Conservation (phyloP, 2,113 vertebrate species). For the Tachysurus vachellii region DNA sequence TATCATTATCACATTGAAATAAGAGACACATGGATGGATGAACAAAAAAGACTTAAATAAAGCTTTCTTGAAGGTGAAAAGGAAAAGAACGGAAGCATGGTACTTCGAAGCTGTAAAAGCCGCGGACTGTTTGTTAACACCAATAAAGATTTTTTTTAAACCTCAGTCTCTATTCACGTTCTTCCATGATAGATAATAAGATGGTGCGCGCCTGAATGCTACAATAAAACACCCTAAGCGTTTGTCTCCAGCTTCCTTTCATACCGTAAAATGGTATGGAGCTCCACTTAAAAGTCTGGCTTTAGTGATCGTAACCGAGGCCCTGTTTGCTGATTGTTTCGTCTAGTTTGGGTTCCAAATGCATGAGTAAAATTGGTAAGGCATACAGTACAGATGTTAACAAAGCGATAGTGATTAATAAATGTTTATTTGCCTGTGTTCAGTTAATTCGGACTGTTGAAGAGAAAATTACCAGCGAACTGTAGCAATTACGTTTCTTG, state of each 20-base stretch:
- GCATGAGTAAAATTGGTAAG: not conserved
- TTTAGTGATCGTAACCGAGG: slow-evolving; percentile 89
- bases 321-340: slow-evolving; percentile 80
- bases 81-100: slow-evolving; percentile 61
- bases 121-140: slow-evolving; percentile 67
- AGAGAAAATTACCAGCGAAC: slow-evolving; percentile 73
- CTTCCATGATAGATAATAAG: slow-evolving; percentile 73
- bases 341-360: not conserved
- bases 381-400: not conserved
- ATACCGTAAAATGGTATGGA: slow-evolving; percentile 65
- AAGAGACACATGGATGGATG: not conserved
- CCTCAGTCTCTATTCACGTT: slow-evolving; percentile 74
- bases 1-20: not conserved
- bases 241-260: slow-evolving; percentile 65
- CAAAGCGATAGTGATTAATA: not conserved
- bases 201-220: slow-evolving; percentile 73
- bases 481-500: slow-evolving; percentile 94
- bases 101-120: slow-evolving; percentile 72
- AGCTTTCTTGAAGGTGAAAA: slow-evolving; percentile 17
- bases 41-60: not conserved
- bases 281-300: slow-evolving; percentile 60
- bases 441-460: not conserved
- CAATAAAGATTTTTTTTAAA: slow-evolving; percentile 67
- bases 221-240: slow-evolving; percentile 73
- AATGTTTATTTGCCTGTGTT: not conserved